Conservation (phyloP, 2,888 invertebrate genomes). For the Orthosia gracilis region DNA sequence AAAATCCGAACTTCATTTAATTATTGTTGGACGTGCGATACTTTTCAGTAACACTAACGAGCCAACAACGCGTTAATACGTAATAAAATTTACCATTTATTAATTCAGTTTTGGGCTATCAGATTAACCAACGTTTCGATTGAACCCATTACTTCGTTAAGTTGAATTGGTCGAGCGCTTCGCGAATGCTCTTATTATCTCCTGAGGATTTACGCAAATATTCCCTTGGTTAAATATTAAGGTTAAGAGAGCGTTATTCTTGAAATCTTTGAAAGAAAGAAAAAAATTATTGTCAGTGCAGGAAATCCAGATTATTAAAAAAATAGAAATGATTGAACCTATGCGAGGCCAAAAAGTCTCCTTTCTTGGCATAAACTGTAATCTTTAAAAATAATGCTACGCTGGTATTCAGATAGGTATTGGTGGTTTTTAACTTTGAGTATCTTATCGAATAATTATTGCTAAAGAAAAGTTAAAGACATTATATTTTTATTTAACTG, state of each 20-base stretch:
- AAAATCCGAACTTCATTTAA: slow-evolving; percentile 15
- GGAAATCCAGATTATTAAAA: too few relatives aligned
- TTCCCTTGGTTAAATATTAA: too few relatives aligned
- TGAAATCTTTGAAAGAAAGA: background rate
- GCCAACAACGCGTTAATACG: slow-evolving; percentile 50
- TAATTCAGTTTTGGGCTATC: slow-evolving; percentile 59
- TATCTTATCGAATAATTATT: background rate
- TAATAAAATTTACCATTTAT: slow-evolving; percentile 62
- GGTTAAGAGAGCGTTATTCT: background rate
- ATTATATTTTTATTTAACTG: background rate
- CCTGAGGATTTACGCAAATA: too few relatives aligned
- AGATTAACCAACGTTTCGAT: slow-evolving; percentile 51
- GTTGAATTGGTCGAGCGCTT: slow-evolving; percentile 42
- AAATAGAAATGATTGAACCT: too few relatives aligned
- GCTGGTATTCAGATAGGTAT: too few relatives aligned
- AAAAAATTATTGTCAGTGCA: too few relatives aligned
- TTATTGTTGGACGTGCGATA: slow-evolving; percentile 11
- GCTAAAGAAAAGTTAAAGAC: background rate
- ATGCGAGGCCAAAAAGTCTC: too few relatives aligned
- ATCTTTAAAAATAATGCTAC: too few relatives aligned
- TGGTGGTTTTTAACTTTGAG: background rate
- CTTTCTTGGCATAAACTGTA: too few relatives aligned
- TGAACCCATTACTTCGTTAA: slow-evolving; percentile 59
- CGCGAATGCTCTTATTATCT: slow-evolving; percentile 33
- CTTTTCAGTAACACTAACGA: slow-evolving; percentile 48